Conservation (phyloP, 2,797 vertebrate genomes). For the Sebastes kiyomatsui region DNA sequence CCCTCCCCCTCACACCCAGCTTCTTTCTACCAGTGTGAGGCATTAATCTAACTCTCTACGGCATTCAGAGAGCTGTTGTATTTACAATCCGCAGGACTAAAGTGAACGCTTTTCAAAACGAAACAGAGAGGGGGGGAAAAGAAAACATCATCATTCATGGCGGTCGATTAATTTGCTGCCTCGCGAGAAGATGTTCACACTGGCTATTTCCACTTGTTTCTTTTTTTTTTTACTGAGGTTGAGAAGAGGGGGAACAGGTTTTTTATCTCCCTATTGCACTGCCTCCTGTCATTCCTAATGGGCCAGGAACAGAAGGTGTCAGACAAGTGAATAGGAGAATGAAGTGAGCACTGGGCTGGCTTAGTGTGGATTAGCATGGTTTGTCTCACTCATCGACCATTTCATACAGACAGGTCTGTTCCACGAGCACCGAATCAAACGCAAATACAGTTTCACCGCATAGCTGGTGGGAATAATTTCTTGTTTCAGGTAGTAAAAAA, state of each 20-base stretch:
- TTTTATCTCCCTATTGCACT: conserved; percentile 56
- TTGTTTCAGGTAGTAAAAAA: conserved; percentile 51
- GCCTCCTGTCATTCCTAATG: conserved; percentile 62
- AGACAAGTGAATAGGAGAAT: conserved; percentile 60
- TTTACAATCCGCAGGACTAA: conserved; percentile 67
- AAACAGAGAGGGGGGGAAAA: conserved; percentile 23
- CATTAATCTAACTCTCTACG: conserved; percentile 61
- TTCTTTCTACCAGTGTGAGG: conserved; percentile 32
- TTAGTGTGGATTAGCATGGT: conserved; percentile 65
- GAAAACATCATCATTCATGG: conserved; percentile 61
- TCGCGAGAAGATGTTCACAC: conserved; percentile 46
- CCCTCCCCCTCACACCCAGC: conserved; percentile 17
- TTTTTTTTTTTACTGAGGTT: conserved; percentile 23
- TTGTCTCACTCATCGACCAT: conserved; percentile 64
- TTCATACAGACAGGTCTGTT: conserved; percentile 53
- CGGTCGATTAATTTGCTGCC: conserved; percentile 57
- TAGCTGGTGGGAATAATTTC: conserved; percentile 57
- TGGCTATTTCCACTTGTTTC: conserved; percentile 36
- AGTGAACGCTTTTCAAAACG: conserved; percentile 57
- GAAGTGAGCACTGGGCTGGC: conserved; percentile 52
- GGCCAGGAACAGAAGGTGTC: conserved; percentile 67
- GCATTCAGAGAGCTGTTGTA: conserved; percentile 52
- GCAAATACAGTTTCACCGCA: conserved; percentile 45
- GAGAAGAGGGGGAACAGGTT: conserved; percentile 37
- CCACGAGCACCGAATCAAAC: conserved; percentile 55